These are phyloP conservation scores for Rhizoglyphus robini DNA, from an alignment of 1,140 invertebrate species.

Conservation along the genomic window DNA sequence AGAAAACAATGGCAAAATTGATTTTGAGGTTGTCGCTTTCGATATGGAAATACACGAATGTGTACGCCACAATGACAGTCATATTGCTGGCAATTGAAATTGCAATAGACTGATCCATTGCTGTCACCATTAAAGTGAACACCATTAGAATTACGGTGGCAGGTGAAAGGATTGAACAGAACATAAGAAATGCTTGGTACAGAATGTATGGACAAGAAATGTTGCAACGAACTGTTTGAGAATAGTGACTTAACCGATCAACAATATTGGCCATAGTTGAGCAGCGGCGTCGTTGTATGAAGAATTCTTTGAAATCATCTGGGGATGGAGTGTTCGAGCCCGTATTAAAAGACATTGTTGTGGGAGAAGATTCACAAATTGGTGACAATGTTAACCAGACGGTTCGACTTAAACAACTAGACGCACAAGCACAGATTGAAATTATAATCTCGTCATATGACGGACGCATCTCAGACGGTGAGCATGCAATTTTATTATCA, in stretches of 20 bases:
- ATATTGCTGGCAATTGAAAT: conserved; percentile 33
- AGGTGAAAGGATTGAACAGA: conserved; percentile 45
- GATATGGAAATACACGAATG: conserved; percentile 36
- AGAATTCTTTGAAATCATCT: conserved; percentile 46
- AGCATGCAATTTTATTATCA: no score
- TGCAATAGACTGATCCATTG: no score
- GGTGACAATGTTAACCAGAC: no score
- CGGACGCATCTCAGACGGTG: no score
- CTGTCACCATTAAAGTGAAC: conserved; percentile 43
- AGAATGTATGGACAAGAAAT: conserved; percentile 44
- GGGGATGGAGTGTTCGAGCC: conserved; percentile 50
- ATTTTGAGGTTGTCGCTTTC: conserved; percentile 47
- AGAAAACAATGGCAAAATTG: conserved; percentile 46
- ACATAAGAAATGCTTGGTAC: conserved; percentile 40
- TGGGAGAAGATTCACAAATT: no score
- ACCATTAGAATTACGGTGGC: conserved; percentile 50
- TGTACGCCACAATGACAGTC: conserved; percentile 37
- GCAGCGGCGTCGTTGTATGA: conserved; percentile 46
- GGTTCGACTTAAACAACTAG: no score
- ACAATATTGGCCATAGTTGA: conserved; percentile 52
- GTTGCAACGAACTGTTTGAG: conserved; percentile 40
- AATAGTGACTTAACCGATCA: conserved; percentile 43
- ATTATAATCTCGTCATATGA: no score
- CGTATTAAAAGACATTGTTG: no score
- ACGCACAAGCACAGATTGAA: no score